Evolutionary conservation across 2,113 vertebrate species (phyloP), one percentile per base, ranked within the genome.

Genomic region (Centrocercus urophasianus): DNA sequence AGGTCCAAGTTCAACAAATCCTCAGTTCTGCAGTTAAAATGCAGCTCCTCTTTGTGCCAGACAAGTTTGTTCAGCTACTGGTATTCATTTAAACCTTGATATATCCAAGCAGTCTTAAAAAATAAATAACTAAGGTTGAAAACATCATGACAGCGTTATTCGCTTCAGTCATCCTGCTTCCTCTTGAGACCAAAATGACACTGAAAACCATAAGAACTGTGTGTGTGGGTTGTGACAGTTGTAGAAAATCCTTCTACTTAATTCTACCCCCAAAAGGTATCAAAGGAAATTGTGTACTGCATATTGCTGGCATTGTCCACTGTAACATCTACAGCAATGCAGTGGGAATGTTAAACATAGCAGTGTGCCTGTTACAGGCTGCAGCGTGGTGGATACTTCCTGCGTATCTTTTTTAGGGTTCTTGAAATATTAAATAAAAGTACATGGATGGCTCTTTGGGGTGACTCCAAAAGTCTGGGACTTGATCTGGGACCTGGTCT

Each of bases 141-240:
- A 30, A 76, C 14, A 42, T 85, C 40, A 76, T 0, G 3, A 61
- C 25, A 38, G 12, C 42, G 5, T 71, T 30, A 87, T 79, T 87
- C 77, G 76, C 64, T 85, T 91, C 93, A 73, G 42, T 80, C 67
- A 78, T 43, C 7, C 25, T 34, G 18, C 75, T 86, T 84, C 32
- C 36, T 24, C 48, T 47, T 50, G 66, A 89, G 63, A 80, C 50
- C 32, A 86, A 91, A 93, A 71, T 64, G 67, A 83, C 60, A 71
- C 21, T 11, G 24, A 92, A 77, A 82, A 89, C 74, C 43, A 69
- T 0, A 0, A 92, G 60, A 85, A 32, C 40, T 0, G 0, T 50
- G 65, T 67, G 75, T 56, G 69, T 64, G 72, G 64, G 61, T 74
- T 87, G 59, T 34, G 24, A 84, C 11, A 73, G 27, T 34, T 89